A percentile compares a stretch with the other conserved stretches of the same genome.
phyloP scores from a whole-genome alignment of 2,797 vertebrate genomes.

The Karalla daura region DNA sequence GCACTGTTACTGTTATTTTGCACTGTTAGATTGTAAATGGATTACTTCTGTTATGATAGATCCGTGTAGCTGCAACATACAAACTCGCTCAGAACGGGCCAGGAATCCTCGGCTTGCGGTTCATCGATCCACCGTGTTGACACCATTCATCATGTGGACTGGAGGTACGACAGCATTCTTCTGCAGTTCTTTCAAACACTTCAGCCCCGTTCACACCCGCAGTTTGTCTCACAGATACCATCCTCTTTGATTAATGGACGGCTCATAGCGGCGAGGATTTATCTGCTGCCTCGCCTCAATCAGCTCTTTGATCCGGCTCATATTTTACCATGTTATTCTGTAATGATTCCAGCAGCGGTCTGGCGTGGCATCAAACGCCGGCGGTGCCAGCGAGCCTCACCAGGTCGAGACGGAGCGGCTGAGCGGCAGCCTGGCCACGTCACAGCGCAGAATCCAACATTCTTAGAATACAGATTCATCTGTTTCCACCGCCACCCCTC shows the following conservation, averaged over 20 bases:
- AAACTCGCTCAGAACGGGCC: too few relatives aligned
- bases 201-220: background rate
- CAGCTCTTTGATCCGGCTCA: background rate
- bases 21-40: too few relatives aligned
- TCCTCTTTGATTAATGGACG: background rate
- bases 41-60: too few relatives aligned
- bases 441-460: background rate
- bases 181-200: background rate
- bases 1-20: too few relatives aligned
- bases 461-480: background rate
- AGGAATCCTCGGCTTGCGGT: too few relatives aligned
- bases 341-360: slow-evolving; percentile 10
- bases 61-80: too few relatives aligned
- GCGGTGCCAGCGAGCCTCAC: slow-evolving; percentile 8
- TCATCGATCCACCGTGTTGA: too few relatives aligned
- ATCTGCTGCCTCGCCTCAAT: slow-evolving; percentile 15
- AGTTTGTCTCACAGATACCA: background rate
- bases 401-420: slow-evolving; percentile 33
- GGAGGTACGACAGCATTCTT: too few relatives aligned
- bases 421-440: slow-evolving; percentile 3
- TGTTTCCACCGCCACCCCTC: too few relatives aligned
- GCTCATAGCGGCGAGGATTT: slow-evolving; percentile 12
- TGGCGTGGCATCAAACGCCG: slow-evolving; percentile 28
- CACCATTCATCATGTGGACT: too few relatives aligned
- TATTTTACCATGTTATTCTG: slow-evolving; percentile 24